Evolutionary conservation across 2,113 vertebrate genomes (phyloP), one percentile per base, ranked within the genome.

Genomic region (Cromileptes altivelis): DNA sequence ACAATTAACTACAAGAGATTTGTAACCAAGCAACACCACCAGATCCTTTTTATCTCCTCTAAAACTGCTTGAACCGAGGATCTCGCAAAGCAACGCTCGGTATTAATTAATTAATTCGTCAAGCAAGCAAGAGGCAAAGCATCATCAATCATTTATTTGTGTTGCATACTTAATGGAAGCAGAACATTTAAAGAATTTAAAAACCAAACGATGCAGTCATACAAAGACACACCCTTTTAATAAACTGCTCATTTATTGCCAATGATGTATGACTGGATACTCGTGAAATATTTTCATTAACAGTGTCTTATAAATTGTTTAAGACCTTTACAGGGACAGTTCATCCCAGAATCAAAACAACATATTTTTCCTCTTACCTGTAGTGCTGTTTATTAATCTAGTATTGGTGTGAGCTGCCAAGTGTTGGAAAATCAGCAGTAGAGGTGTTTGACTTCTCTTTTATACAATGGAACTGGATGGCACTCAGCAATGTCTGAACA

Each of bases 31-130:
- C 37, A 72, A 25, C 58, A 27, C 23, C 15, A 18, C 49, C 7
- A 27, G 27, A 78, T 78, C 47, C 15, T 55, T 55, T 68, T 77
- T 64, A 70, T 65, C 67, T 69, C 78, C 55, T 69, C 53, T 60
- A 18, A 65, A 76, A 60, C 55, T 23, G 57, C 70, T 52, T 9
- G 47, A 70, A 82, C 70, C 6, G 40, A 82, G 52, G 56, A 88
- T 65, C 13, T 61, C 23, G n/a, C 40, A 68, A 6, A 21, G 49
- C 60, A 60, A 18, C 3, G 52, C 40, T 75, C 19, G 61, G 37
- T 68, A 58, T 85, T 6, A 70, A 76, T 84, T 57, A 72, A 73
- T 52, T 25, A 4, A 82, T 85, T 49, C 80, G 58, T 56, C 53
- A 17, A 37, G 53, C 57, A 25, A 37, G 49, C 23, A 56, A 45